Base-by-base conservation (phyloP, 2,888 invertebrate genomes). In the Trissonchulus sp. region DNA sequence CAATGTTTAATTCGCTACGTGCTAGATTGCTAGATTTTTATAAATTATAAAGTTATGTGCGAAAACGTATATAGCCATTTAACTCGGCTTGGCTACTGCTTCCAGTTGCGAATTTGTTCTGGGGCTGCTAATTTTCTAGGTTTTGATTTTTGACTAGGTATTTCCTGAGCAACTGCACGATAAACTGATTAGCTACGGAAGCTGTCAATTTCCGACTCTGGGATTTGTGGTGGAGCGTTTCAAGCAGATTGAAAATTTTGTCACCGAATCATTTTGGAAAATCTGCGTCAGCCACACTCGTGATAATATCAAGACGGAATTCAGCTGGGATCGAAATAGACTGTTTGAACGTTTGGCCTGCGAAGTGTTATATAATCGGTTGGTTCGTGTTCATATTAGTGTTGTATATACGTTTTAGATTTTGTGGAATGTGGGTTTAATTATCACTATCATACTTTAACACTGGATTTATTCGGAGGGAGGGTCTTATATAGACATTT, bases 191-290 rank as follows among this genome's bases (percentile, higher is more conserved):
- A 98, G 97, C 85, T 99, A 99, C 85, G 99, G 99, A 1, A 95
- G 94, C 76, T 99, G 99, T 84, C 99, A 99, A 86, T 98, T 99
- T 85, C 99, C 99, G 2, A 99, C 99, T 0, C 87, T 99, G n/a
- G 99, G 99, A 0, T 99, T 99, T 89, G 97, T 99, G n/a, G 98
- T 96, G 0, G 96, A 99, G 85, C 89, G 99, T 73, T 98, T 81
- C 78, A 83, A 82, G 78, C 78, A 79, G 35, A 80, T 79, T 63
- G 79, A 81, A 72, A 77, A 79, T 1, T 99, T 99, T 86, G 89
- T 95, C 8, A 88, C 93, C 0, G 97, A 99, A 86, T 88, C 90
- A 1, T 99, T 98, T 87, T 99, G 99, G 98, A 96, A 93, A 86
- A 89, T 99, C 69, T 82, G 80, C 79, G 85, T 87, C 82, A 79